Evolutionary conservation across 2,888 invertebrate species (phyloP).

Genomic region (Hypercompe scribonia): DNA sequence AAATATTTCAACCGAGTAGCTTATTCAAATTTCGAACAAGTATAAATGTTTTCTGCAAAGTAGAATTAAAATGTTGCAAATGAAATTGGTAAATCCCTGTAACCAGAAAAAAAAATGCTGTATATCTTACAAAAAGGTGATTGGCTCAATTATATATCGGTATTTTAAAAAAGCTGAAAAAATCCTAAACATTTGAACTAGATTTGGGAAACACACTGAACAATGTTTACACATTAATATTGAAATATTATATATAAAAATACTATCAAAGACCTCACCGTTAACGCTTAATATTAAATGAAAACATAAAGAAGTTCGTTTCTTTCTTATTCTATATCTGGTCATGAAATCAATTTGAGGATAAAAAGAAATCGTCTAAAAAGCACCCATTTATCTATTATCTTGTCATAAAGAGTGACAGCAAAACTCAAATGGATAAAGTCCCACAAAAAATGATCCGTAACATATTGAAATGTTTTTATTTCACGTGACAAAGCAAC

Average conservation of each 20-base stretch:
- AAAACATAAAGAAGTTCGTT: neutral
- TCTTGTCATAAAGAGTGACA: conserved; percentile 8
- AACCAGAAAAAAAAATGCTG: conserved; percentile 23
- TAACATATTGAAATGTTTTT: conserved; percentile 26
- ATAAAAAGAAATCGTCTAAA: neutral
- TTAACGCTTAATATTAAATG: neutral
- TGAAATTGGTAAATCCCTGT: neutral
- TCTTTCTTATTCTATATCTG: neutral
- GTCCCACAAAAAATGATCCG: conserved; percentile 10
- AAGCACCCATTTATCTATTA: conserved; percentile 6
- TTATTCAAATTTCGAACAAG: conserved; percentile 26
- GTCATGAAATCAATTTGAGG: neutral
- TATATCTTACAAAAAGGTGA: conserved; percentile 16
- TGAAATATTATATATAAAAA: neutral
- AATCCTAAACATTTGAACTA: too few relatives aligned
- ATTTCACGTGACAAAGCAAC: conserved; percentile 21
- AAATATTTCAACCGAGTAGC: conserved; percentile 16
- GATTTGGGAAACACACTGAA: neutral
- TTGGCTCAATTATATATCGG: neutral
- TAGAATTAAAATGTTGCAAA: conserved; percentile 16
- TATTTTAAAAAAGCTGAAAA: neutral
- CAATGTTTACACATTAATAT: neutral
- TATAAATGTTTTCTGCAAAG: conserved; percentile 22
- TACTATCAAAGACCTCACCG: neutral
- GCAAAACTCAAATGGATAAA: neutral